phyloP scores from a whole-genome alignment of 2,797 vertebrate genomes.

The Phoxinus dragarum region DNA sequence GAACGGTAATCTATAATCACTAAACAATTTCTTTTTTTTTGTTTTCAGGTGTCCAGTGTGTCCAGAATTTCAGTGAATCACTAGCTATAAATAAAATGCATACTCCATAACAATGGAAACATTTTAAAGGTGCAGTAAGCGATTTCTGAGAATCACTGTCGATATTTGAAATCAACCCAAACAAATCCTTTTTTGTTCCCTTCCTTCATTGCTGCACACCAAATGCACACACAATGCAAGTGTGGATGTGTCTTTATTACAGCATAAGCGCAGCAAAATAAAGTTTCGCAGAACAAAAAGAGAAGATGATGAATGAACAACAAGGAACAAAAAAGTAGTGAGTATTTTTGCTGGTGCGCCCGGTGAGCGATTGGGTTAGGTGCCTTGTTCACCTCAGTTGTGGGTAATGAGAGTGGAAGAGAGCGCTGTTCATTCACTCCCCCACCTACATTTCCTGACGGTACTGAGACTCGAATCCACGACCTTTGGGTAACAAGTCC shows the following conservation, averaged over 20 bases:
- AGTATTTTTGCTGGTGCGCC: too few relatives aligned
- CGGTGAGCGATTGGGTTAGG: too few relatives aligned
- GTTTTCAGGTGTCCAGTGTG: too few relatives aligned
- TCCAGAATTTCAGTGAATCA: neutral
- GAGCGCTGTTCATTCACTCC: too few relatives aligned
- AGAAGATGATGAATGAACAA: neutral
- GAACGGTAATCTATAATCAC: neutral
- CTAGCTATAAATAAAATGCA: neutral
- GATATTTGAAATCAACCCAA: neutral
- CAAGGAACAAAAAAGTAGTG: neutral
- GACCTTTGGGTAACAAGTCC: too few relatives aligned
- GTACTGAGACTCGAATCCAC: neutral
- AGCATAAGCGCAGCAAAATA: neutral
- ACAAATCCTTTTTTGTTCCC: too few relatives aligned
- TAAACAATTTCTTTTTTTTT: neutral
- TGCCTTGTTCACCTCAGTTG: too few relatives aligned
- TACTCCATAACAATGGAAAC: neutral
- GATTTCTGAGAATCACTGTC: neutral
- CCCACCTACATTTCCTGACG: too few relatives aligned
- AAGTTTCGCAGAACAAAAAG: neutral
- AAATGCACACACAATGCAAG: neutral
- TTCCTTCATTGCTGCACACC: neutral
- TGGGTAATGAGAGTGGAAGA: too few relatives aligned
- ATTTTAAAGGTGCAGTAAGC: neutral
- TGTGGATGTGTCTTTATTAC: neutral